A percentile compares a stretch with the other conserved stretches of the same genome.
These are phyloP conservation scores for Rhinoptilus africanus DNA, from an alignment of 2,113 vertebrate species.

Conservation along the genomic window DNA sequence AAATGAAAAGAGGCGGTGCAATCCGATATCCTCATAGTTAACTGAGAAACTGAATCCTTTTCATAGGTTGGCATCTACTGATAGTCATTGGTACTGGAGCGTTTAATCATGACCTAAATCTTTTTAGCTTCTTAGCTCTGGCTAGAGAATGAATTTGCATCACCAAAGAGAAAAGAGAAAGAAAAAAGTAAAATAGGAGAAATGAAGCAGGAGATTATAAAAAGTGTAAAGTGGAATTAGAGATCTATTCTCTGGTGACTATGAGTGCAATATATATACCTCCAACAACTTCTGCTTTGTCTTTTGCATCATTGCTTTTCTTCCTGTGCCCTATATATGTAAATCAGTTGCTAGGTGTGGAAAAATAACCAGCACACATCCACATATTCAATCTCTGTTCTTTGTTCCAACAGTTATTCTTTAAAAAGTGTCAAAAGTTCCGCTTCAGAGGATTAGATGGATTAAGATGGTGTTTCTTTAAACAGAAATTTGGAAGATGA, in stretches of 20 bases:
- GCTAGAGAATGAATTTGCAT: conserved; percentile 4
- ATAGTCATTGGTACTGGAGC: neutral
- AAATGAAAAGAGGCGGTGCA: neutral
- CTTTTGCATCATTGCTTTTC: neutral
- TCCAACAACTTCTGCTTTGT: neutral
- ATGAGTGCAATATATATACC: neutral
- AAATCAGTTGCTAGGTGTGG: neutral
- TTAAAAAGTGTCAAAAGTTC: conserved; percentile 12
- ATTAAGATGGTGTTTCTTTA: neutral
- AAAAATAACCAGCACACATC: neutral
- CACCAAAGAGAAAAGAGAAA: neutral
- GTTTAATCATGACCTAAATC: conserved; percentile 42
- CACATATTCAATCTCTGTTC: neutral
- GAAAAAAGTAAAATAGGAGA: neutral
- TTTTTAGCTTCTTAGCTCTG: conserved; percentile 36
- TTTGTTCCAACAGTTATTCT: neutral
- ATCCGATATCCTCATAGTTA: neutral
- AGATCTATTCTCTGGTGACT: neutral
- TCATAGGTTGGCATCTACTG: neutral
- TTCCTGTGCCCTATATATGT: neutral
- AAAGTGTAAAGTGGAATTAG: neutral
- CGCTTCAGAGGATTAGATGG: neutral
- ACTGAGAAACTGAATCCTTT: neutral
- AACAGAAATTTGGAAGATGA: neutral
- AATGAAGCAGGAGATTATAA: neutral